Evolutionary conservation across 1,140 invertebrate species (phyloP).

Genomic region (Neodiprion virginianus): DNA sequence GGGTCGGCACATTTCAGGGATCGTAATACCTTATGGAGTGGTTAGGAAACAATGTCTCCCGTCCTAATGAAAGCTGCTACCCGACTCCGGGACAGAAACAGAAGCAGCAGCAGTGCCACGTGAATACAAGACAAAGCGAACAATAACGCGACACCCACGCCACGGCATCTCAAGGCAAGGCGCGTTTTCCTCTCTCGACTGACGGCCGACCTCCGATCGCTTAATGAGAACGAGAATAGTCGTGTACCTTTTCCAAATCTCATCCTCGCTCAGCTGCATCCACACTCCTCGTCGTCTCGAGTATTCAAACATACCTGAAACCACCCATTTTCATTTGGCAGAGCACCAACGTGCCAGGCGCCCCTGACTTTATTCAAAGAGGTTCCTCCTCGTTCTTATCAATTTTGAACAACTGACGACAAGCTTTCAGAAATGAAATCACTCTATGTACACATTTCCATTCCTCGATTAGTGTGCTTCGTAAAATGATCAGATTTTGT

Average conservation of each 20-base stretch:
- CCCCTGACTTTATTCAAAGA: slow-evolving; percentile 28
- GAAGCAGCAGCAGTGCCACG: slow-evolving; percentile 32
- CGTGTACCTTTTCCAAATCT: not conserved
- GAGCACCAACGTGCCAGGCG: slow-evolving; percentile 29
- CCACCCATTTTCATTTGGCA: slow-evolving; percentile 42
- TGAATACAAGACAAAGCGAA: slow-evolving; percentile 57
- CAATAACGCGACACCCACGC: slow-evolving; percentile 32
- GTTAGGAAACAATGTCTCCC: too few species aligned
- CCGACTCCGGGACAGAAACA: not conserved
- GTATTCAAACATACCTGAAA: slow-evolving; percentile 23
- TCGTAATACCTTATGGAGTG: too few species aligned
- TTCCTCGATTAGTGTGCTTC: too few species aligned
- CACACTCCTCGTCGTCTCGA: not conserved
- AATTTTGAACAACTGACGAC: too few species aligned
- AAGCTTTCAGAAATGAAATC: too few species aligned
- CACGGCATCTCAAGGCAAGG: not conserved
- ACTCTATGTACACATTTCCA: too few species aligned
- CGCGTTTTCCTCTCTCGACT: slow-evolving; percentile 33
- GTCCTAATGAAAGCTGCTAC: too few species aligned
- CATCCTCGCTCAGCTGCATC: not conserved
- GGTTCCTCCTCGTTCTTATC: slow-evolving; percentile 24
- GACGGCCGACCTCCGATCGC: slow-evolving; percentile 54
- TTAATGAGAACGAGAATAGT: slow-evolving; percentile 47
- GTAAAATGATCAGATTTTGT: too few species aligned
- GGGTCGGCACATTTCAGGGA: too few species aligned